Evolutionary conservation across 2,888 invertebrate species (phyloP).

Genomic region (Clanis bilineata): DNA sequence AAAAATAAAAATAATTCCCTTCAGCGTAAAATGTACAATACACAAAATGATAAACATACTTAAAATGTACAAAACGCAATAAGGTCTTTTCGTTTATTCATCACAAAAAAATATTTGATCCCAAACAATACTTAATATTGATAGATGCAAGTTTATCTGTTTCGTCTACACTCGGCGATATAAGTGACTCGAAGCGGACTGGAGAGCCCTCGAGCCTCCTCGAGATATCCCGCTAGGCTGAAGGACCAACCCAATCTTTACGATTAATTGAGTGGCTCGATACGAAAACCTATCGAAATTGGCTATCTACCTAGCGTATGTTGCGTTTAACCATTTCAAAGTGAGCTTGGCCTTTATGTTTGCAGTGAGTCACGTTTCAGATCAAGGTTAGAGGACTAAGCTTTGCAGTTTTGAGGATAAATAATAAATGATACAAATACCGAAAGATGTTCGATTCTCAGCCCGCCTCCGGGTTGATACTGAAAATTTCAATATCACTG

Average conservation of each 20-base stretch:
- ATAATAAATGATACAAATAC: too few species aligned
- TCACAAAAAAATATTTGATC: too few species aligned
- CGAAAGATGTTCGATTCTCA: too few species aligned
- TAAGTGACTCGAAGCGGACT: conserved; percentile 37
- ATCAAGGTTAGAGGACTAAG: not conserved
- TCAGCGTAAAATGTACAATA: too few species aligned
- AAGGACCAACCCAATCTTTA: conserved; percentile 42
- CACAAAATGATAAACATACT: too few species aligned
- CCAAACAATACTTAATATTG: too few species aligned
- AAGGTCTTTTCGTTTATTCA: too few species aligned
- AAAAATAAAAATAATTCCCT: too few species aligned
- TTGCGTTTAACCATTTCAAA: conserved; percentile 18
- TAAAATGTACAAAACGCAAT: too few species aligned
- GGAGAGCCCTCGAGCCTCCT: conserved; percentile 40
- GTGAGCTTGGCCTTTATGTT: not conserved
- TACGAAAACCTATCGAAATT: conserved; percentile 51
- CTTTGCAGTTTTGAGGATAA: not conserved
- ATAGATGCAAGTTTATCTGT: conserved; percentile 18
- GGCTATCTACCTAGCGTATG: conserved; percentile 40
- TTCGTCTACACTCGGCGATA: conserved; percentile 15
- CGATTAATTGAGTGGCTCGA: conserved; percentile 62
- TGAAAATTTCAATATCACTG: too few species aligned
- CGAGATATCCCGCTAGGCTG: conserved; percentile 34
- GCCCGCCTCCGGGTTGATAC: too few species aligned
- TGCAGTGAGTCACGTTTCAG: not conserved